Evolutionary conservation across 2,888 invertebrate genomes (phyloP).

Genomic region (Caenorhabditis macrosperma): DNA sequence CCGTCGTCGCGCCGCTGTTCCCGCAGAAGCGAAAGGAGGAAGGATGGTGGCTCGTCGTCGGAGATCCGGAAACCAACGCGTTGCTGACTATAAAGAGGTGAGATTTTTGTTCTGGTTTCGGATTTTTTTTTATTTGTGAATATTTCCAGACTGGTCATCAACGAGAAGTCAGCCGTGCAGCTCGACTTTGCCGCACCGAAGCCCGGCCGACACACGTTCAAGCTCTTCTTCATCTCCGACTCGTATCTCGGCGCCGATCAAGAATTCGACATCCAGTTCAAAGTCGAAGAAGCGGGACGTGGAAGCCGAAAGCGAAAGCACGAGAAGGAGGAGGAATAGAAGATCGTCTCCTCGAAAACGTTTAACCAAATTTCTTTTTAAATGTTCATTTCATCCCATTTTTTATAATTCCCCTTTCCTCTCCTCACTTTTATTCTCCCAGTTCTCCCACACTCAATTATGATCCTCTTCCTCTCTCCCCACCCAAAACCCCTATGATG

Average conservation of each 20-base stretch:
- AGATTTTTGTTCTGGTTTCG: no score
- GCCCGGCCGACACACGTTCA: constrained; percentile 87
- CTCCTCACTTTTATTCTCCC: no score
- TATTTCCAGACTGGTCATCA: constrained; percentile 86
- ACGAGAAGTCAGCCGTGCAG: constrained; percentile 88
- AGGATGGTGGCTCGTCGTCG: constrained; percentile 96
- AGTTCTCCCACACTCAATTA: no score
- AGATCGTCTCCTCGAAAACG: no score
- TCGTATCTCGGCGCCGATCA: constrained; percentile 99
- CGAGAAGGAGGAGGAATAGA: constrained; percentile 53
- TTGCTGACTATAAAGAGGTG: constrained; percentile 94
- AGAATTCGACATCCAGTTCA: constrained; percentile 90
- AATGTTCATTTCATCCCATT: not conserved
- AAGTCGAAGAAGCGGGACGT: constrained; percentile 75
- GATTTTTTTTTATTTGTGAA: not conserved
- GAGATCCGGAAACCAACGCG: constrained; percentile 94
- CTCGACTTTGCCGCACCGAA: constrained; percentile 95
- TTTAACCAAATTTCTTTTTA: no score
- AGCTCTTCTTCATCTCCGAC: constrained; percentile 98
- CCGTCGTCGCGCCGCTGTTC: constrained; percentile 98
- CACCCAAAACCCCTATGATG: no score
- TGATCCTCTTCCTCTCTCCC: no score
- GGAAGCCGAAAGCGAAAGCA: constrained; percentile 52
- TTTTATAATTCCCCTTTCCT: no score
- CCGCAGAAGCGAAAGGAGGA: constrained; percentile 87